Evolutionary conservation across 1,140 invertebrate genomes (phyloP).

Genomic region (Chironomus striatipennis): DNA sequence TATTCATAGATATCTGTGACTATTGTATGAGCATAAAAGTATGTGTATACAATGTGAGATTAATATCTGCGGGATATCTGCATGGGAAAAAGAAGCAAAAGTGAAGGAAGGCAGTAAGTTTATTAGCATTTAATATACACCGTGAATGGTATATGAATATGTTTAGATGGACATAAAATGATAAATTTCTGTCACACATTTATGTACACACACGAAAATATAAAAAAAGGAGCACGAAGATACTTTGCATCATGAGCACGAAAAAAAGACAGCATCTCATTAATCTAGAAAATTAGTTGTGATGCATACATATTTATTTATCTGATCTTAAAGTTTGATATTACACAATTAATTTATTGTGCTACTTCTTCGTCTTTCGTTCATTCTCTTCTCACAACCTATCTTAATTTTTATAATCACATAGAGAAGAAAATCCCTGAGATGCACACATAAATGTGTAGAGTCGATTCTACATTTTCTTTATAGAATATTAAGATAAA

Average conservation of each 20-base stretch:
- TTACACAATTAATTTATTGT: slow-evolving; percentile 10
- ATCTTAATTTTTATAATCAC: too few species aligned
- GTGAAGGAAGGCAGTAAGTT: neutral
- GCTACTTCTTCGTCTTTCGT: neutral
- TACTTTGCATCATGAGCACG: neutral
- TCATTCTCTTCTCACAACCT: neutral
- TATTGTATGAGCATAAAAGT: slow-evolving; percentile 1
- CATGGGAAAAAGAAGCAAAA: slow-evolving; percentile 1
- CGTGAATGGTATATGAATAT: neutral
- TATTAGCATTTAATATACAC: neutral
- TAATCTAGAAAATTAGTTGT: neutral
- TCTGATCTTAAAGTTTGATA: slow-evolving; percentile 4
- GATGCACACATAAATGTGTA: too few species aligned
- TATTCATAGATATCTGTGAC: neutral
- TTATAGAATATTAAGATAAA: too few species aligned
- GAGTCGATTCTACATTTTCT: too few species aligned
- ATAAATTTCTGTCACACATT: slow-evolving; percentile 19
- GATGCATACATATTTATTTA: neutral
- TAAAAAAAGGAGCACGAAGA: neutral
- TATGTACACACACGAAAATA: neutral
- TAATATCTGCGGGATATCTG: neutral
- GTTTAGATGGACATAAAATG: slow-evolving; percentile 5
- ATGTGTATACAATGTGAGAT: neutral
- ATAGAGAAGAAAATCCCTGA: too few species aligned
- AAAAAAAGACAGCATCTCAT: neutral